These are phyloP conservation scores for Macrocentrus cingulum DNA, from an alignment of 1,140 invertebrate species.

Conservation along the genomic window DNA sequence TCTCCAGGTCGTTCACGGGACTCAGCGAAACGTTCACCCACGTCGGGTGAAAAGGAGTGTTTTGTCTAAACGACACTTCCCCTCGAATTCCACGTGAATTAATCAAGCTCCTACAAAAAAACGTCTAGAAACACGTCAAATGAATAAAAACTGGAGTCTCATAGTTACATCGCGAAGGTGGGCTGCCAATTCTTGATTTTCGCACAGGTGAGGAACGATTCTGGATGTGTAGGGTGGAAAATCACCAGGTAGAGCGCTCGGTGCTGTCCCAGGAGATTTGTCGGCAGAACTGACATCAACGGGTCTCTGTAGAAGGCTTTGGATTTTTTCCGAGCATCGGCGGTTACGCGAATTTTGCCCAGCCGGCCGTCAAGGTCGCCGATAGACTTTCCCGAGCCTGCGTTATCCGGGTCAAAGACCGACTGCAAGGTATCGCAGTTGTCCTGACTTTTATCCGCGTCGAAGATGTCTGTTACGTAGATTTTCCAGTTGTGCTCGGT, in stretches of 20 bases:
- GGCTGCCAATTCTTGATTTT: slow-evolving; percentile 72
- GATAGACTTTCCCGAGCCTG: slow-evolving; percentile 68
- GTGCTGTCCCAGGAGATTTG: slow-evolving; percentile 70
- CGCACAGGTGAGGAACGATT: slow-evolving; percentile 82
- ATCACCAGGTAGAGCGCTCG: slow-evolving; percentile 82
- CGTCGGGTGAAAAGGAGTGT: slow-evolving; percentile 82
- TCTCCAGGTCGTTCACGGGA: slow-evolving; percentile 66
- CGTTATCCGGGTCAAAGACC: slow-evolving; percentile 80
- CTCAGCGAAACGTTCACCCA: slow-evolving; percentile 75
- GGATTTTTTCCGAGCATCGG: slow-evolving; percentile 59
- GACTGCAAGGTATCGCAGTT: slow-evolving; percentile 83
- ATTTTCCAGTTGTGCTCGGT: slow-evolving; percentile 86
- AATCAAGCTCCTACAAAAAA: slow-evolving; percentile 66
- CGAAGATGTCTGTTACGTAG: slow-evolving; percentile 86
- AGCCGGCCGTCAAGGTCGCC: slow-evolving; percentile 81
- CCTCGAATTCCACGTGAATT: slow-evolving; percentile 81
- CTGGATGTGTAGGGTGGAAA: slow-evolving; percentile 76
- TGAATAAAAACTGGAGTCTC: slow-evolving; percentile 10
- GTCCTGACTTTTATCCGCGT: slow-evolving; percentile 67
- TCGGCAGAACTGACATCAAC: slow-evolving; percentile 66
- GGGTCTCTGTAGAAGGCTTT: slow-evolving; percentile 69
- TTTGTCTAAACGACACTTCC: slow-evolving; percentile 76
- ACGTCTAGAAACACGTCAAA: not conserved
- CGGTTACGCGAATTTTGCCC: slow-evolving; percentile 72
- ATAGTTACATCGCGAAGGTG: slow-evolving; percentile 69